phyloP scores from a whole-genome alignment of 2,113 vertebrate species.

The Sinocyclocheilus grahami region DNA sequence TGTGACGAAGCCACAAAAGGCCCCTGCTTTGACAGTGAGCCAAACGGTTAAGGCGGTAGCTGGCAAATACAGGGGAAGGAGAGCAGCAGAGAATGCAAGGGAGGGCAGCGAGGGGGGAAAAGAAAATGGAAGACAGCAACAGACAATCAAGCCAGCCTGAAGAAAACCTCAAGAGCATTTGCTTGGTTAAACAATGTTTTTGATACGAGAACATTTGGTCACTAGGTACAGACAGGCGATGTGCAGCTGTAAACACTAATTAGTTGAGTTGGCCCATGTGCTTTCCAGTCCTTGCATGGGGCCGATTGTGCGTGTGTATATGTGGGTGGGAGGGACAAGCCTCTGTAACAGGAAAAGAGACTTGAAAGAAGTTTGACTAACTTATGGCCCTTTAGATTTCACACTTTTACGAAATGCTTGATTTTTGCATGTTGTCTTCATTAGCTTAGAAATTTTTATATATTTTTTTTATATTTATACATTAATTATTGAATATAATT shows the following conservation, averaged over 20 bases:
- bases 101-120: conserved; percentile 52
- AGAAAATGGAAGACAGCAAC: conserved; percentile 72
- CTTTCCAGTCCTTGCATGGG: conserved; percentile 63
- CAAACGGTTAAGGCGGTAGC: conserved; percentile 78
- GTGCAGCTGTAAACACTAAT: conserved; percentile 75
- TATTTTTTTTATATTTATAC: background rate
- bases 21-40: conserved; percentile 77
- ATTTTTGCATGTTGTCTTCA: conserved; percentile 20
- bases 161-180: conserved; percentile 46
- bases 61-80: conserved; percentile 72
- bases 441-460: no score
- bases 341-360: conserved; percentile 51
- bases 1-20: conserved; percentile 81
- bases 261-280: conserved; percentile 64
- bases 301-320: conserved; percentile 41
- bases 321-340: conserved; percentile 37
- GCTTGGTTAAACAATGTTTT: conserved; percentile 40
- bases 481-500: no score
- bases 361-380: conserved; percentile 53
- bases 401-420: conserved; percentile 51
- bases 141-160: conserved; percentile 64
- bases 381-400: conserved; percentile 38
- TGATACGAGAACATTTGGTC: conserved; percentile 59
- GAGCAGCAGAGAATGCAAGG: conserved; percentile 64
- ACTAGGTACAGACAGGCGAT: conserved; percentile 64